Conservation (phyloP, 1,140 invertebrate species). For the Probaryconus sp. region DNA sequence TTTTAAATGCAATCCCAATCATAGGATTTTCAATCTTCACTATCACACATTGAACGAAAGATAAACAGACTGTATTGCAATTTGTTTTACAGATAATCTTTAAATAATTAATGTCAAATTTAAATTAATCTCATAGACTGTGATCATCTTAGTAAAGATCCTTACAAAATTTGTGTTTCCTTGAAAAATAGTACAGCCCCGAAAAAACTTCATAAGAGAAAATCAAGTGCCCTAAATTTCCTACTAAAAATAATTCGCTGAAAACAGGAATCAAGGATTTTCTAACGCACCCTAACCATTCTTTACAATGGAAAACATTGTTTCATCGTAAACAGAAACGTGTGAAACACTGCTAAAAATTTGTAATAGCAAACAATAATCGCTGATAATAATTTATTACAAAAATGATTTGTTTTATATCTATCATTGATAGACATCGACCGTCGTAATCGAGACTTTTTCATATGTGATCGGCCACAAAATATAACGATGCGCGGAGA, state of each 20-base stretch:
- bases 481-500: constrained; percentile 13
- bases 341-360: constrained; percentile 19
- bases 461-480: constrained; percentile 4
- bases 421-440: constrained; percentile 29
- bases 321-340: constrained; percentile 10
- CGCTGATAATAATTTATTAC: neutral
- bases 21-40: constrained; percentile 30
- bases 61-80: neutral
- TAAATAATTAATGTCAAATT: constrained; percentile 2
- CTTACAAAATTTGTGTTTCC: neutral
- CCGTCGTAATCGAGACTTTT: constrained; percentile 59
- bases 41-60: constrained; percentile 7
- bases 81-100: neutral
- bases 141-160: constrained; percentile 1
- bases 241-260: constrained; percentile 11
- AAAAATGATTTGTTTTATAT: neutral
- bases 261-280: constrained; percentile 6
- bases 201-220: constrained; percentile 24
- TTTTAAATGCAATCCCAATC: constrained; percentile 12
- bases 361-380: constrained; percentile 15
- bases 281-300: neutral
- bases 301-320: constrained; percentile 14
- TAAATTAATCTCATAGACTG: neutral
- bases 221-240: constrained; percentile 11
- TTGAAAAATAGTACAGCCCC: constrained; percentile 4